phyloP scores from a whole-genome alignment of 2,797 vertebrate genomes.

The Denticeps clupeoides region DNA sequence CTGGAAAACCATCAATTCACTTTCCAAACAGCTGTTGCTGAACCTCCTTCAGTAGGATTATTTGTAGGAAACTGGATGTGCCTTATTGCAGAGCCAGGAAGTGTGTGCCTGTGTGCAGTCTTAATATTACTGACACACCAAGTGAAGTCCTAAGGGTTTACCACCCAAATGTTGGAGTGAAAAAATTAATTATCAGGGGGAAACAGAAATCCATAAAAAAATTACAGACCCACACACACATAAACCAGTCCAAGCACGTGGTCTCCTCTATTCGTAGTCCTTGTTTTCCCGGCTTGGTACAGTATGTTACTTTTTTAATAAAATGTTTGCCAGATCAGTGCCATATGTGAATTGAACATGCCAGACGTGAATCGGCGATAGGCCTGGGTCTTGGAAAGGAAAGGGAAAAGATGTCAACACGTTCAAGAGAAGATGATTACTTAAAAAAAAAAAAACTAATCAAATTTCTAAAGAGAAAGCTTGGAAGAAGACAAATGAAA shows the following conservation, averaged over 20 bases:
- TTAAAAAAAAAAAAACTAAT: too few relatives aligned
- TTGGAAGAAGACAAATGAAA: too few relatives aligned
- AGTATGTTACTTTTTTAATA: too few relatives aligned
- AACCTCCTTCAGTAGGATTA: conserved; percentile 34
- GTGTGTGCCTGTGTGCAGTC: conserved; percentile 49
- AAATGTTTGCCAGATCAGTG: too few relatives aligned
- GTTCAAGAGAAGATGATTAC: too few relatives aligned
- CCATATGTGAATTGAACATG: too few relatives aligned
- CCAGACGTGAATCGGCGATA: too few relatives aligned
- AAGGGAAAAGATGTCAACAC: too few relatives aligned
- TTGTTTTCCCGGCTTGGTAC: too few relatives aligned
- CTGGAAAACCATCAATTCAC: conserved; percentile 1
- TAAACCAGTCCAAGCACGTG: conserved; percentile 40
- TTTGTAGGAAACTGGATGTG: conserved; percentile 50
- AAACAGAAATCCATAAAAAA: conserved; percentile 63
- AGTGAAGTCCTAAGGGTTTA: conserved; percentile 59
- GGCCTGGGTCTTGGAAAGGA: too few relatives aligned
- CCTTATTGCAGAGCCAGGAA: conserved; percentile 48
- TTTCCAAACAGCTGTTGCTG: conserved; percentile 2
- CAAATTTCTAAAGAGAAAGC: too few relatives aligned
- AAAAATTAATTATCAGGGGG: conserved; percentile 62
- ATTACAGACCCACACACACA: conserved; percentile 31
- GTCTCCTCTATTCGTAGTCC: too few relatives aligned
- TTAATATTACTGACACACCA: conserved; percentile 49
- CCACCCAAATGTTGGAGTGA: conserved; percentile 58